A percentile compares a stretch with the other conserved stretches of the same genome.
Evolutionary conservation across 1,140 invertebrate species (phyloP).

Genomic region (Samia ricini): DNA sequence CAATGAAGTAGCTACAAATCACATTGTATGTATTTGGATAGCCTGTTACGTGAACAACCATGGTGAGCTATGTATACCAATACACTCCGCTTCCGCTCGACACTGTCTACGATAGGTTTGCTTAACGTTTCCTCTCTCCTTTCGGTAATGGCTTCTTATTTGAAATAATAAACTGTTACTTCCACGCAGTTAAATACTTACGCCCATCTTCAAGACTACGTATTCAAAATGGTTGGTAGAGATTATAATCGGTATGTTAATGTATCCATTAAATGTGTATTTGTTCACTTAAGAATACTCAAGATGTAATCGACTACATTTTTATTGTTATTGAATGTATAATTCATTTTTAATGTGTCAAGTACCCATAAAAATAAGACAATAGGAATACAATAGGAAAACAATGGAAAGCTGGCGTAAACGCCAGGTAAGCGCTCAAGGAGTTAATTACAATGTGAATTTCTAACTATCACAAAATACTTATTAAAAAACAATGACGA

Average conservation of each 20-base stretch:
- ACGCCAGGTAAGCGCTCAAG: no score
- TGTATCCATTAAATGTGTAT: no score
- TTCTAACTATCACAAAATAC: no score
- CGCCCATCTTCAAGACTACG: not conserved
- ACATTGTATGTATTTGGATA: not conserved
- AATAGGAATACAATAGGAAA: no score
- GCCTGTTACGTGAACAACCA: not conserved
- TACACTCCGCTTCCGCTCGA: not conserved
- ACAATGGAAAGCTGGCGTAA: no score
- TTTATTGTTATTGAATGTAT: no score
- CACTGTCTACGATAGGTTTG: not conserved
- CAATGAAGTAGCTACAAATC: not conserved
- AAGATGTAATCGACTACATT: no score
- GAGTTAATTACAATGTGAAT: no score
- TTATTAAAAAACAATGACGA: no score
- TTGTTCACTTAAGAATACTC: no score
- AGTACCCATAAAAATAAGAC: no score
- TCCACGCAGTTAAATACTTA: not conserved
- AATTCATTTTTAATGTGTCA: no score
- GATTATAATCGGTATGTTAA: not conserved
- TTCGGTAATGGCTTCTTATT: conserved; percentile 1
- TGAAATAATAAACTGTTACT: not conserved
- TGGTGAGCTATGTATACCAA: not conserved
- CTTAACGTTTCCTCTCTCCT: not conserved
- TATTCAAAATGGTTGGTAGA: not conserved